Evolutionary conservation across 2,888 invertebrate species (phyloP), one percentile per base, ranked within the genome.

Genomic region (Drosophila peninsularis): DNA sequence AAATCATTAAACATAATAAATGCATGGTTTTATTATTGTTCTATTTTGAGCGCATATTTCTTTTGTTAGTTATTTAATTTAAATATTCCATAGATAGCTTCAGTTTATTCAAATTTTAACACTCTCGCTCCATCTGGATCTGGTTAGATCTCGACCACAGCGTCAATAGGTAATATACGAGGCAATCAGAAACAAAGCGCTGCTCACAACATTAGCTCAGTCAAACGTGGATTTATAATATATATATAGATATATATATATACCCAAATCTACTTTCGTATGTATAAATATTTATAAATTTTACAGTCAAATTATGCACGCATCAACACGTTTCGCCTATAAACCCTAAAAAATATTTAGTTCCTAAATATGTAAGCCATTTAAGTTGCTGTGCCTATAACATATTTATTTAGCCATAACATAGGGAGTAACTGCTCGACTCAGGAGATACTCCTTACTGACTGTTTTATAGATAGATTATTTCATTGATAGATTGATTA

Each of bases 301-400:
- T 64, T 58, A 67, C 52, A 39, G 30, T 14, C 19, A 69, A 57
- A 67, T 74, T 77, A 79, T 73, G 71, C 79, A 55, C 61, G 19
- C 52, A 50, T 68, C 68, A 68, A 58, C 79, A 78, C 78, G 79
- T 79, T 71, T 78, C 54, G 58, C 42, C 65, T 27, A 71, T 79
- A 75, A 79, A 11, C 60, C 45, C 60, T 39, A 65, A 24, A 62
- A 64, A 27, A 60, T 9, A 6, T 52, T 14, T 21, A n/a, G 21
- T 21, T 21, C 17, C 13, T 52, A 42, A 37, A 65, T 61, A 57
- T 45, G 37, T 62, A 49, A 55, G 47, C 64, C 58, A 60, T 65
- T 69, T 56, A 64, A 44, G 63, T n/a, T 47, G 27, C 41, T 21
- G 41, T 24, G 60, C 34, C 27, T 24, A 65, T 47, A 60, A 53